These are phyloP conservation scores for Etia nguti DNA, from an alignment of 2,113 vertebrate species.

Conservation along the genomic window DNA sequence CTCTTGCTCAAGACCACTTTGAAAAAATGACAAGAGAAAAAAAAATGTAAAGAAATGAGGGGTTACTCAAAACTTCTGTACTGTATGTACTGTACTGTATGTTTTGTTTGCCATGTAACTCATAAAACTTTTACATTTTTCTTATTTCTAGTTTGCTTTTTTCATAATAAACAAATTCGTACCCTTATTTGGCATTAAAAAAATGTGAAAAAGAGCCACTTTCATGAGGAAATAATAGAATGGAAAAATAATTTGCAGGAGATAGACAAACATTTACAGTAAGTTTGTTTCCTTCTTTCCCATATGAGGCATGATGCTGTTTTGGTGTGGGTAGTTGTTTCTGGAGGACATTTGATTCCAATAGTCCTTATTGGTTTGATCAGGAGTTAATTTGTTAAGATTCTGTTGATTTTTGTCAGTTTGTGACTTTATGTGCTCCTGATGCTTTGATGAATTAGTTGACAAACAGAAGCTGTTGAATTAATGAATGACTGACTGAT, in stretches of 20 bases:
- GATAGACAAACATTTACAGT: not conserved
- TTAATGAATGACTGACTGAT: not conserved
- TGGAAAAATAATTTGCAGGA: not conserved
- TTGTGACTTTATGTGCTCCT: not conserved
- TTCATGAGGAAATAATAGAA: not conserved
- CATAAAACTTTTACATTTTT: not conserved
- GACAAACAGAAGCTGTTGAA: not conserved
- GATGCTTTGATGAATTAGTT: not conserved
- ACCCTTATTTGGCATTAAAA: not conserved
- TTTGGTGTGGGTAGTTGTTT: not conserved
- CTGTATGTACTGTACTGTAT: not conserved
- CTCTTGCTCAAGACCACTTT: not conserved
- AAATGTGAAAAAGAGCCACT: not conserved
- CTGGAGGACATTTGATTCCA: not conserved
- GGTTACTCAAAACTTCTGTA: not conserved
- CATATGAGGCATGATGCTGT: not conserved
- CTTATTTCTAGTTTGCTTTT: not conserved
- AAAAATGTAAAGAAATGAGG: not conserved
- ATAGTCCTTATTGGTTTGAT: not conserved
- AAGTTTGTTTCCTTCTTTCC: not conserved
- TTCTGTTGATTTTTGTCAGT: not conserved
- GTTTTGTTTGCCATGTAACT: not conserved
- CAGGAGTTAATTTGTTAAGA: not conserved
- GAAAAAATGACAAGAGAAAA: not conserved
- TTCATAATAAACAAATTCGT: not conserved